These are phyloP conservation scores for Limnephilus rhombicus DNA, from an alignment of 2,888 invertebrate genomes.

Conservation along the genomic window DNA sequence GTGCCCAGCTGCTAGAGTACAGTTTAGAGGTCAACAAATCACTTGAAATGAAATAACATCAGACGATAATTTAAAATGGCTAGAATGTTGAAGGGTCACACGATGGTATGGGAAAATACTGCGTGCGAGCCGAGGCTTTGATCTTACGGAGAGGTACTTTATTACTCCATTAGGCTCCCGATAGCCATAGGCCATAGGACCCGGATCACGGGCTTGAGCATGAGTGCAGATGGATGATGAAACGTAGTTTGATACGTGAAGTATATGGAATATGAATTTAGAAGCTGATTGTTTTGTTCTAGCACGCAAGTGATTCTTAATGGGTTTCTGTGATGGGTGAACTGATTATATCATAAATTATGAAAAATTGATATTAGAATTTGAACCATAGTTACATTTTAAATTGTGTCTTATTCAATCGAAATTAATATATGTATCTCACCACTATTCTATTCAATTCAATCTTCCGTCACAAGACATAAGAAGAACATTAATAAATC, in stretches of 20 bases:
- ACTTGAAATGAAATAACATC: not conserved
- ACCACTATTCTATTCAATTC: too few relatives aligned
- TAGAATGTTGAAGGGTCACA: slow-evolving; percentile 33
- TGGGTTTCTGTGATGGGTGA: not conserved
- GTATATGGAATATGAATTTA: not conserved
- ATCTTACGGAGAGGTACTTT: slow-evolving; percentile 45
- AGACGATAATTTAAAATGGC: slow-evolving; percentile 15
- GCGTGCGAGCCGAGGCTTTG: slow-evolving; percentile 27
- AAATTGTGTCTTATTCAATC: too few relatives aligned
- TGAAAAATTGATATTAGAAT: not conserved
- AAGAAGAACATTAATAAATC: not conserved
- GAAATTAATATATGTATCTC: too few relatives aligned
- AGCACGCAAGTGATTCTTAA: not conserved
- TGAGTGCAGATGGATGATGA: not conserved
- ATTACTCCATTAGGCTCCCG: slow-evolving; percentile 48
- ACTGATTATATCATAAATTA: not conserved
- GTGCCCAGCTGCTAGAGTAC: not conserved
- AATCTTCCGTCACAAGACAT: not conserved
- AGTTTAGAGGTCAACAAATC: not conserved
- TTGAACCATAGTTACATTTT: not conserved
- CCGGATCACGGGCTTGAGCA: not conserved
- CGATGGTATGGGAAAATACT: slow-evolving; percentile 52
- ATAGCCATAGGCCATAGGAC: not conserved
- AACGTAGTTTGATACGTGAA: not conserved
- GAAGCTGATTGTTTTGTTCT: not conserved